phyloP scores from a whole-genome alignment of 2,888 invertebrate species.

The Bombylius discolor region DNA sequence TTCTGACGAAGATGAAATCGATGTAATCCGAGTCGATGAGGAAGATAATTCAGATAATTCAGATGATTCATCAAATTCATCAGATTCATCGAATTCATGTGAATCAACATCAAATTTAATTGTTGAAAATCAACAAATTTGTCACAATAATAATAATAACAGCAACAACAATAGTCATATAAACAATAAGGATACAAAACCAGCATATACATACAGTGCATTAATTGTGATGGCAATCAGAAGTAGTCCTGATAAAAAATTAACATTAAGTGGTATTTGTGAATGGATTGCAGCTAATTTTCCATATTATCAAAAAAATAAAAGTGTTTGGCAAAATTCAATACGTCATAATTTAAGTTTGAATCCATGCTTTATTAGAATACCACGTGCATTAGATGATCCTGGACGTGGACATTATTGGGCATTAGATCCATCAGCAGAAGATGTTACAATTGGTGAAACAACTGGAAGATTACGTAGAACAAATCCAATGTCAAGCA shows the following conservation, averaged over 20 bases:
- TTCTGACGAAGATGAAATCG: not conserved
- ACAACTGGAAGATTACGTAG: constrained; percentile 88
- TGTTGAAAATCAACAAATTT: not conserved
- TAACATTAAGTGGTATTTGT: constrained; percentile 90
- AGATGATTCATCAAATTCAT: not conserved
- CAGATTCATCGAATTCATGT: not conserved
- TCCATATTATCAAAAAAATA: constrained; percentile 91
- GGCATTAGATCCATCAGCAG: constrained; percentile 91
- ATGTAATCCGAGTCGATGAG: not conserved
- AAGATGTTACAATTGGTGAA: constrained; percentile 93
- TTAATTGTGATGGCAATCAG: constrained; percentile 98
- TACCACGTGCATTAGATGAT: constrained; percentile 90
- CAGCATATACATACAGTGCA: constrained; percentile 94
- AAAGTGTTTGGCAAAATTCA: constrained; percentile 97
- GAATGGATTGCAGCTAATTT: constrained; percentile 96
- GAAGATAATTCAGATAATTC: not conserved
- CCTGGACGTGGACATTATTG: constrained; percentile 98
- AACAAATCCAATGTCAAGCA: constrained; percentile 12
- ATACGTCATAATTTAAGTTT: constrained; percentile 42
- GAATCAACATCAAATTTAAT: not conserved
- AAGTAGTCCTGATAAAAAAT: constrained; percentile 75
- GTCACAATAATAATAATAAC: not conserved
- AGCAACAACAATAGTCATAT: not conserved
- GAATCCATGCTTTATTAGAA: constrained; percentile 95
- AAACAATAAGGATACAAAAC: constrained; percentile 42